phyloP scores from a whole-genome alignment of 2,113 vertebrate genomes.

The Gallinago paraguaiae region DNA sequence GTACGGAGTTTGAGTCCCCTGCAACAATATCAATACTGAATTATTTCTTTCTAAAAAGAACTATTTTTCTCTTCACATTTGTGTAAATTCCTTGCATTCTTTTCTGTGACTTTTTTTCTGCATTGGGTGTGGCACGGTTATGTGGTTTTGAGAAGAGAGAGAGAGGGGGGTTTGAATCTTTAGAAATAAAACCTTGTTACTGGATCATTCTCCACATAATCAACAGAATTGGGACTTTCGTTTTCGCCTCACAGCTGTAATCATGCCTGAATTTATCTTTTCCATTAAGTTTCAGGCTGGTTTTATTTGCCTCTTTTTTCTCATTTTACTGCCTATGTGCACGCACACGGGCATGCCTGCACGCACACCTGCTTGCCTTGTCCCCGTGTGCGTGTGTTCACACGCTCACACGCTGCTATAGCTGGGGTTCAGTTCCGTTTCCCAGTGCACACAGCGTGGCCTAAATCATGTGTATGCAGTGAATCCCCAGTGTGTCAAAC shows the following conservation, averaged over 20 bases:
- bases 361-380: neutral
- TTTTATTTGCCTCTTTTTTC: neutral
- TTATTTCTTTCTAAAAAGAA: rapidly evolving
- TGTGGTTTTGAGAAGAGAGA: neutral
- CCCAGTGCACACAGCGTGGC: neutral
- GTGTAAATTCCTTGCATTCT: neutral
- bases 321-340: neutral
- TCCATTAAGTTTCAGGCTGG: neutral
- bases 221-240: neutral
- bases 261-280: slow-evolving; percentile 16
- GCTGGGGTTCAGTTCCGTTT: neutral
- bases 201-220: neutral
- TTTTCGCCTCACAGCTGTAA: slow-evolving; percentile 23
- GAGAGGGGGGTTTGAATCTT: neutral
- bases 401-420: neutral
- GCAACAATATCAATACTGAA: neutral
- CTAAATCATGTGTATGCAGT: neutral
- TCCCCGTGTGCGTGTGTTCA: rapidly evolving
- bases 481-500: neutral
- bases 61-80: neutral
- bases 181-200: neutral
- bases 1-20: neutral
- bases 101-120: neutral
- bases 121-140: neutral
- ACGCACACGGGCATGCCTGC: too few species aligned